Conservation (phyloP, 2,797 vertebrate species). For the Aulostomus chinensis region DNA sequence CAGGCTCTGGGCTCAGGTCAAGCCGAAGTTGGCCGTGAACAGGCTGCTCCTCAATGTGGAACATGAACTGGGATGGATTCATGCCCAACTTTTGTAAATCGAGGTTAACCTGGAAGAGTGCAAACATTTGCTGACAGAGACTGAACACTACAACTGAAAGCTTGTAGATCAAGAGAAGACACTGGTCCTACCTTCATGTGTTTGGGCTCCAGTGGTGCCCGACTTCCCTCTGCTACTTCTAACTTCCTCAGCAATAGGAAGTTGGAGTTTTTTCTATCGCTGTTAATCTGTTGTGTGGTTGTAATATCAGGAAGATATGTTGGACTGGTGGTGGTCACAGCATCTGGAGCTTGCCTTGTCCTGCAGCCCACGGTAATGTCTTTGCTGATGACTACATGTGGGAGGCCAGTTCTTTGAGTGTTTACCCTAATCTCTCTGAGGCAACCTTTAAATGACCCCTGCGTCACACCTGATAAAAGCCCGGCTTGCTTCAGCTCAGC, state of each 20-base stretch:
- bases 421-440: slow-evolving; percentile 82
- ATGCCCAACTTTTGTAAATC: slow-evolving; percentile 83
- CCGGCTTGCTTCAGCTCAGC: slow-evolving; percentile 69
- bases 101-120: slow-evolving; percentile 72
- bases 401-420: slow-evolving; percentile 80
- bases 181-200: slow-evolving; percentile 79
- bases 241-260: slow-evolving; percentile 82
- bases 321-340: slow-evolving; percentile 11
- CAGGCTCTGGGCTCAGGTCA: slow-evolving; percentile 57
- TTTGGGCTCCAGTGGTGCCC: slow-evolving; percentile 81
- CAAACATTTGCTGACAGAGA: background rate
- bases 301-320: slow-evolving; percentile 21
- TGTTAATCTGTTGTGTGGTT: slow-evolving; percentile 18
- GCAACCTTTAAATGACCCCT: slow-evolving; percentile 90
- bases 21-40: slow-evolving; percentile 82
- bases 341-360: slow-evolving; percentile 30
- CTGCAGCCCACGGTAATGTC: slow-evolving; percentile 87
- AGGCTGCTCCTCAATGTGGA: slow-evolving; percentile 83
- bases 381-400: slow-evolving; percentile 82
- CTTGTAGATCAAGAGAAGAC: background rate
- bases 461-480: slow-evolving; percentile 61
- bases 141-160: background rate
- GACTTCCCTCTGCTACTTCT: slow-evolving; percentile 84
- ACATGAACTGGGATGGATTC: slow-evolving; percentile 84
- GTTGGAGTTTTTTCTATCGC: slow-evolving; percentile 44